Base-by-base conservation (phyloP, 2,888 invertebrate species). In the Epinotia brunnichana region DNA sequence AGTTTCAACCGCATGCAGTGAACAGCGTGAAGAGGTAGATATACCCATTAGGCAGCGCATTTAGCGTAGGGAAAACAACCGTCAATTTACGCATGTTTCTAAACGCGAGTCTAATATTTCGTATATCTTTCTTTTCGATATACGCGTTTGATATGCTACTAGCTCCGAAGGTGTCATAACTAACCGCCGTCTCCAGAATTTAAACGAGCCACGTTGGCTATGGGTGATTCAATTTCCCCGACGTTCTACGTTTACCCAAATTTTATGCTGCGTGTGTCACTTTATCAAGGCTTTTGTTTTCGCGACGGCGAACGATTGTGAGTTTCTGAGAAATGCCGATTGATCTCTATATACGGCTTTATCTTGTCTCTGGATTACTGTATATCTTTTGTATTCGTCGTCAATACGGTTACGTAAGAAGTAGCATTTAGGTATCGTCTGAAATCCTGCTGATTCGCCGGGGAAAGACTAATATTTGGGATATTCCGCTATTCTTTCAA, bases 111-210 rank as follows among this genome's bases (percentile, higher is more conserved):
- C 62, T 15, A 53, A 62, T 24, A 21, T 62, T 29, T 48, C 11
- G 61, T 10, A 48, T 62, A 1, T 62, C n/a, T 24, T 61, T 15
- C 44, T 15, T 41, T 15, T n/a, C 48, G 24, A 62, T 62, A 62
- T 62, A 61, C 61, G 21, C 44, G 44, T 64, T 64, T 64, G 63
- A 64, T 59, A 64, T 64, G 64, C 57, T 63, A 59, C 54, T 69
- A 54, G 62, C 62, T 72, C 70, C 41, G 59, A 62, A 79, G 76
- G 78, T 81, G 79, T 81, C 80, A 83, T 85, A 85, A 85, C 82
- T 83, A 84, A 84, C 78, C 74, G 24, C 74, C 82, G 83, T 81
- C 82, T 81, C 66, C 79, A 74, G 87, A 87, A 87, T 89, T 83
- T 82, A 82, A 87, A 86, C 79, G 81, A 86, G 82, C 82, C 77